Evolutionary conservation across 2,113 vertebrate species (phyloP).

Genomic region (Machaerirhynchus nigripectus): DNA sequence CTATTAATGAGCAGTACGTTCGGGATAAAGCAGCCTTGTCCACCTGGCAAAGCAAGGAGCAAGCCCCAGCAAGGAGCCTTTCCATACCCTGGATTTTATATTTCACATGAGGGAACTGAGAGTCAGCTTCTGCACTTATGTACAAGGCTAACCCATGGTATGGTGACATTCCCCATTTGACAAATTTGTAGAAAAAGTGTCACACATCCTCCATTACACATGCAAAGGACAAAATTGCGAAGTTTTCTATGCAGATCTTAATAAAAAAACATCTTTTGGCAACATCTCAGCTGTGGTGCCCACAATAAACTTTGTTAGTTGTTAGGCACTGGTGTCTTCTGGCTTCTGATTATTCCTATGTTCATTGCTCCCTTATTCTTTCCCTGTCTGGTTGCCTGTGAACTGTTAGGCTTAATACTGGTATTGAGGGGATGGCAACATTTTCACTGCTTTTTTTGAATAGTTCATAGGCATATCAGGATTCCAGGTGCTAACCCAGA

Average conservation of each 20-base stretch:
- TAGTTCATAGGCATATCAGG: accelerated
- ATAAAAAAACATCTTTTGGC: background rate
- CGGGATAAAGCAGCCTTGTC: background rate
- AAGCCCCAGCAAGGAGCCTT: background rate
- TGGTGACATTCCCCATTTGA: background rate
- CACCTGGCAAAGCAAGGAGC: background rate
- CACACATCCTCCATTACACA: background rate
- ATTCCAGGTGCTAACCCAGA: background rate
- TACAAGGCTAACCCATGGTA: background rate
- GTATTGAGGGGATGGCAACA: background rate
- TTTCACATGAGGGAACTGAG: background rate
- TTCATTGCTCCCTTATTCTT: background rate
- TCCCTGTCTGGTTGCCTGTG: background rate
- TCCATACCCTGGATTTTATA: background rate
- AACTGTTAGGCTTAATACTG: background rate
- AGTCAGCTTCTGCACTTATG: background rate
- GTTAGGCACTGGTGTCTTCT: background rate
- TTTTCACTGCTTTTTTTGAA: background rate
- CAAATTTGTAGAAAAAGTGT: background rate
- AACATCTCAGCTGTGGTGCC: background rate
- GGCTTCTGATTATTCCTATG: background rate
- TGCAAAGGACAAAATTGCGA: background rate
- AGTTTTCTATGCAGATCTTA: background rate
- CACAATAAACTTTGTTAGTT: background rate
- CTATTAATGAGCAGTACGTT: background rate